Evolutionary conservation across 2,797 vertebrate species (phyloP).

Genomic region (Gymnopithys bicolor): DNA sequence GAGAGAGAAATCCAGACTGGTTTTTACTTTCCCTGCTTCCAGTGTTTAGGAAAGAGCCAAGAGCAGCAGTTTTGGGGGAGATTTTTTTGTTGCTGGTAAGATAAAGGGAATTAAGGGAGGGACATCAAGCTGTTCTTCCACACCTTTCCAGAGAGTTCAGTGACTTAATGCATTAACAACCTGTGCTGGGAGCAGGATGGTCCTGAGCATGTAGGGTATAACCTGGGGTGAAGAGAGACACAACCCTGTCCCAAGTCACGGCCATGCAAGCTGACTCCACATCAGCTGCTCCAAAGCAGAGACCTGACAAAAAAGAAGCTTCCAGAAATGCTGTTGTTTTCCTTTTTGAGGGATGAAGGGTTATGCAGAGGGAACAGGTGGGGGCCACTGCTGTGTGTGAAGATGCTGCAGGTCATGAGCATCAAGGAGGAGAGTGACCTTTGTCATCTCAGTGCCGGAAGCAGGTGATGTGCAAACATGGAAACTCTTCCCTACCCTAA

Average conservation of each 20-base stretch:
- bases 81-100: not conserved
- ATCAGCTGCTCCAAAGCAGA: not conserved
- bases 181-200: not conserved
- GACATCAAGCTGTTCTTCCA: not conserved
- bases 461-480: rapidly evolving
- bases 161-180: rapidly evolving
- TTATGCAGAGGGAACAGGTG: not conserved
- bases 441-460: not conserved
- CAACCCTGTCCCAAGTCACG: rapidly evolving
- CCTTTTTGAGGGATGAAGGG: not conserved
- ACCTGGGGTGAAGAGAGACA: not conserved
- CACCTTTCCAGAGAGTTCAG: not conserved
- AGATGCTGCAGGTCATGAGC: not conserved
- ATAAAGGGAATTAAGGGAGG: not conserved
- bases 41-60: not conserved
- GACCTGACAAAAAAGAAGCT: not conserved
- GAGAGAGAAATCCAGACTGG: too few relatives aligned
- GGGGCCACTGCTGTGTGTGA: rapidly evolving
- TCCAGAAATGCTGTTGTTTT: not conserved
- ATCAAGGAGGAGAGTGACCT: not conserved
- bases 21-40: not conserved
- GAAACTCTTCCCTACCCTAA: not conserved
- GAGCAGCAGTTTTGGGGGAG: not conserved
- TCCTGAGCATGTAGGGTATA: not conserved
- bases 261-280: not conserved